Evolutionary conservation across 2,888 invertebrate genomes (phyloP).

Genomic region (Drosophila robusta): DNA sequence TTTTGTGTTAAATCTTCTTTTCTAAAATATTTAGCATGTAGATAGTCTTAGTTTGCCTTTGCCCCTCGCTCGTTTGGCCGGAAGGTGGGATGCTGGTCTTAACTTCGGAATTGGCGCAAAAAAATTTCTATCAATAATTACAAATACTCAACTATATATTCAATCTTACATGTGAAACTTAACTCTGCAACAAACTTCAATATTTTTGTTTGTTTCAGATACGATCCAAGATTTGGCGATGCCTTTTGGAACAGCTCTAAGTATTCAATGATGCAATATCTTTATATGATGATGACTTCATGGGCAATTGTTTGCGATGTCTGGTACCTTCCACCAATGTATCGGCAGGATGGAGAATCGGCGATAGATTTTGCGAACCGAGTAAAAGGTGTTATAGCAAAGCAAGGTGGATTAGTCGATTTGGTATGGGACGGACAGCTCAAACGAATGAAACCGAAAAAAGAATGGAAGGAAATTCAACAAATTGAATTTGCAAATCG

Average conservation of each 20-base stretch:
- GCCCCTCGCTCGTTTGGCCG: too few relatives aligned
- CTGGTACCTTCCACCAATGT: slow-evolving; percentile 99
- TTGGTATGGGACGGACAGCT: slow-evolving; percentile 99
- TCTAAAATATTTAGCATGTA: too few relatives aligned
- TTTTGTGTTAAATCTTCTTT: too few relatives aligned
- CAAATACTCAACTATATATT: too few relatives aligned
- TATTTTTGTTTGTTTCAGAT: slow-evolving; percentile 86
- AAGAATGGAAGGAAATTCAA: slow-evolving; percentile 96
- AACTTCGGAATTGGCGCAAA: too few relatives aligned
- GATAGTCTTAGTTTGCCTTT: too few relatives aligned
- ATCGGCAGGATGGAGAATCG: slow-evolving; percentile 90
- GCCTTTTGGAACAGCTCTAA: slow-evolving; percentile 99
- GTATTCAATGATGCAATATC: slow-evolving; percentile 95
- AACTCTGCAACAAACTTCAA: not conserved
- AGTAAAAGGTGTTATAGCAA: slow-evolving; percentile 97
- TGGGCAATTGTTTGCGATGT: slow-evolving; percentile 99
- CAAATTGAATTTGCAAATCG: slow-evolving; percentile 97
- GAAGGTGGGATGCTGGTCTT: too few relatives aligned
- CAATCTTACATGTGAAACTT: too few relatives aligned
- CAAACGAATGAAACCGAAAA: slow-evolving; percentile 97
- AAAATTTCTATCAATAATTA: too few relatives aligned
- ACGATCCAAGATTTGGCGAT: slow-evolving; percentile 98
- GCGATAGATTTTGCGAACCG: slow-evolving; percentile 98
- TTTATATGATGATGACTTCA: slow-evolving; percentile 99
- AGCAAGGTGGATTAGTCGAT: slow-evolving; percentile 98